phyloP scores from a whole-genome alignment of 2,797 vertebrate species.

The Heteromormyrus szaboi region DNA sequence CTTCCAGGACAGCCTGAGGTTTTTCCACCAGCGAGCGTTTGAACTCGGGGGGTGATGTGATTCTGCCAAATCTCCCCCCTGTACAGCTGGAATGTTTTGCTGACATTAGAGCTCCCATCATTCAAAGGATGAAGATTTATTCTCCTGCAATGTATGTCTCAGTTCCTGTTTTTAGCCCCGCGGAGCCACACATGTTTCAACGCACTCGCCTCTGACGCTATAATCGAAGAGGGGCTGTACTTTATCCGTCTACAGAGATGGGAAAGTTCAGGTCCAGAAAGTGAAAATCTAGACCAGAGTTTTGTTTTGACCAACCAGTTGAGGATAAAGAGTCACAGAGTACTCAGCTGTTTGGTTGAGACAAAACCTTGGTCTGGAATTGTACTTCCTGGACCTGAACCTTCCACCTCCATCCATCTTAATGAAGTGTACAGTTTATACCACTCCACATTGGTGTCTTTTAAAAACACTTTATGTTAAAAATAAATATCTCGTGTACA shows the following conservation, averaged over 20 bases:
- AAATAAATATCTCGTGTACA: neutral
- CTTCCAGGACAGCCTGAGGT: conserved; percentile 24
- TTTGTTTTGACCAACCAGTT: neutral
- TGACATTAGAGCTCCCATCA: conserved; percentile 46
- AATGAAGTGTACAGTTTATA: neutral
- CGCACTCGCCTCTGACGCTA: neutral
- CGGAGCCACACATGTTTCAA: neutral
- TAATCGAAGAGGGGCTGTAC: neutral
- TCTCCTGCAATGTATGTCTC: conserved; percentile 26
- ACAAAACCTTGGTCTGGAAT: neutral
- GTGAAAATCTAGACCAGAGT: neutral
- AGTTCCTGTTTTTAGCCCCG: conserved; percentile 26
- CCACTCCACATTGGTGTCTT: neutral
- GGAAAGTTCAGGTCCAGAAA: neutral
- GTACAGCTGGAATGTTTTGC: conserved; percentile 48
- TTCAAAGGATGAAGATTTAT: conserved; percentile 22
- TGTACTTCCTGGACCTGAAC: neutral
- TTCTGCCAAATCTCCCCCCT: neutral
- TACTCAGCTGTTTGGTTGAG: neutral
- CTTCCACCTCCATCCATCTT: neutral
- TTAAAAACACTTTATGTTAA: neutral
- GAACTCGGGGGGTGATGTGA: conserved; percentile 32
- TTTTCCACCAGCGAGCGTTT: conserved; percentile 9
- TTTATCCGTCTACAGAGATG: neutral
- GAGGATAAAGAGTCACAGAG: neutral